Percentiles rank a stretch among this genome's conserved stretches.
Evolutionary conservation across 2,797 vertebrate species (phyloP).

Genomic region (Ambastaia sidthimunki): DNA sequence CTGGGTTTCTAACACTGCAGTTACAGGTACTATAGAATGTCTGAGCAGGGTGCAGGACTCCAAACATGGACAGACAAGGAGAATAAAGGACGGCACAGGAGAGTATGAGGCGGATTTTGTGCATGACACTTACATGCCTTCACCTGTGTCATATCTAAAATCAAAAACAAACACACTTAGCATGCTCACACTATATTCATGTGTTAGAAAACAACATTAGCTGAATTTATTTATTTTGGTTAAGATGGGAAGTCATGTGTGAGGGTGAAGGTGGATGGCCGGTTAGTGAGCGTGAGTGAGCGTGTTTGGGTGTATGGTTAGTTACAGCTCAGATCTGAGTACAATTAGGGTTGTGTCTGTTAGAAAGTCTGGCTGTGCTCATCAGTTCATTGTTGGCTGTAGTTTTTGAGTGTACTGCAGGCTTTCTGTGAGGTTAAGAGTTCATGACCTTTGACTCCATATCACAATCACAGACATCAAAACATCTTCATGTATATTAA

Average conservation of each 20-base stretch:
- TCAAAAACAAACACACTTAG: conserved; percentile 82
- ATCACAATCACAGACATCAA: conserved; percentile 4
- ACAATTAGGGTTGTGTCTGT: background rate
- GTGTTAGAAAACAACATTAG: conserved; percentile 28
- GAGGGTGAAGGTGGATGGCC: conserved; percentile 4
- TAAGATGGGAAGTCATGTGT: conserved; percentile 12
- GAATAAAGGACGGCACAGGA: background rate
- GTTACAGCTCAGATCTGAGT: conserved; percentile 6
- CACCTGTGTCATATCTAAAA: conserved; percentile 87
- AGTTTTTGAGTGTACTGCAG: conserved; percentile 6
- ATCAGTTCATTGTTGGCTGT: background rate
- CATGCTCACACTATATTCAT: conserved; percentile 67
- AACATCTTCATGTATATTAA: conserved; percentile 7
- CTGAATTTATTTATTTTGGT: background rate
- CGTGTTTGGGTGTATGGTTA: background rate
- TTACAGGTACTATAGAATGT: background rate
- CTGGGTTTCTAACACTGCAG: conserved; percentile 7
- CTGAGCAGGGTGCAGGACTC: background rate
- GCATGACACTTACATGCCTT: conserved; percentile 90
- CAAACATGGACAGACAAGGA: conserved; percentile 10
- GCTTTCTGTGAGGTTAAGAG: background rate
- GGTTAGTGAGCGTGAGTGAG: conserved; percentile 6
- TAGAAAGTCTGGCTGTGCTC: background rate
- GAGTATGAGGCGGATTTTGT: conserved; percentile 44
- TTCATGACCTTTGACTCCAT: background rate